phyloP scores from a whole-genome alignment of 1,140 invertebrate genomes.

The Zaprionus africanus region DNA sequence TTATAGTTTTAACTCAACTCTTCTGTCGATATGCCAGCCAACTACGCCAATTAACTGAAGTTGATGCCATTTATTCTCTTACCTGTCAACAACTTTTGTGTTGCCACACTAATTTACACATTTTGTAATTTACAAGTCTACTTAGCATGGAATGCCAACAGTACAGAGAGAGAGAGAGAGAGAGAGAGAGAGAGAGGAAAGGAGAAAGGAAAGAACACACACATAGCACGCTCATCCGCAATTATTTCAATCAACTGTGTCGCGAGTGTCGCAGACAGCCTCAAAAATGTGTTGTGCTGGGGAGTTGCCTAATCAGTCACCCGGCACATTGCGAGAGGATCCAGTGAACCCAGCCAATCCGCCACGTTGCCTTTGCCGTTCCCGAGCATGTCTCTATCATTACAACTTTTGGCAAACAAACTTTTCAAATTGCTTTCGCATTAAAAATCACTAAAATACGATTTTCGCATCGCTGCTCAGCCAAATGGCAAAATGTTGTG shows the following conservation, averaged over 20 bases:
- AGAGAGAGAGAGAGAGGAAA: background rate
- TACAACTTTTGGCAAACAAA: conserved; percentile 61
- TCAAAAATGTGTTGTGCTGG: conserved; percentile 41
- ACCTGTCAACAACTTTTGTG: conserved; percentile 41
- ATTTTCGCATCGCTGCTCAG: conserved; percentile 53
- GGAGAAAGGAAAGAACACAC: background rate
- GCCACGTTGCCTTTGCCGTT: background rate
- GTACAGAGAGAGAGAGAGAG: background rate
- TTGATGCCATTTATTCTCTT: conserved; percentile 16
- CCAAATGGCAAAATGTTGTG: conserved; percentile 28
- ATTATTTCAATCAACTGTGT: conserved; percentile 62
- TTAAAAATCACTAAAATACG: conserved; percentile 76
- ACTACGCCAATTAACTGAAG: conserved; percentile 21
- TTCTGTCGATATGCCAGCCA: background rate
- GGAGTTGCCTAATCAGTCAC: conserved; percentile 42
- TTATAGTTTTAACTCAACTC: too few relatives aligned
- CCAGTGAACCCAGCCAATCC: background rate
- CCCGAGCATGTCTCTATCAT: conserved; percentile 41
- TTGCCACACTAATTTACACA: conserved; percentile 48
- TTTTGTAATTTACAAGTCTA: conserved; percentile 51
- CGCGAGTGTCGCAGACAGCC: conserved; percentile 39
- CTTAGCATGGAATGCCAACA: conserved; percentile 19
- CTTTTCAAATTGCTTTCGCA: conserved; percentile 76
- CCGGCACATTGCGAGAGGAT: conserved; percentile 12
- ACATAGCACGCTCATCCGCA: conserved; percentile 7